These are phyloP conservation scores for Urosaurus nigricauda DNA, from an alignment of 2,797 vertebrate species.

Conservation along the genomic window DNA sequence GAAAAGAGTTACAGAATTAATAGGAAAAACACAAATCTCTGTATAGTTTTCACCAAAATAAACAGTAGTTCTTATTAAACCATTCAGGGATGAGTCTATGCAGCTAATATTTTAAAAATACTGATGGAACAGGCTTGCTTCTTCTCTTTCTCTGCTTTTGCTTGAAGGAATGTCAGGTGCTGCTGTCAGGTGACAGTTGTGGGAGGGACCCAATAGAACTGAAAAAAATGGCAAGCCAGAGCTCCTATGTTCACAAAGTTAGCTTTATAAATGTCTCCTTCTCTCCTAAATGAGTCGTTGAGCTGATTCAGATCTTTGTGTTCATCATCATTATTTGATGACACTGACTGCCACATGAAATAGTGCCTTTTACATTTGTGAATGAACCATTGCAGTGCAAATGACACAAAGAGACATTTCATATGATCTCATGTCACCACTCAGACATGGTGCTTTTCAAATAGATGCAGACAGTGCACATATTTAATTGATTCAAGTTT, in stretches of 20 bases:
- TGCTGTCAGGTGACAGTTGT: not conserved
- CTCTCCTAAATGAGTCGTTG: not conserved
- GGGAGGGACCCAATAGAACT: not conserved
- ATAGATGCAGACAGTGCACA: not conserved
- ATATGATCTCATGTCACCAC: not conserved
- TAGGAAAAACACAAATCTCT: not conserved
- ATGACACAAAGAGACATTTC: not conserved
- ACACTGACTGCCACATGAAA: not conserved
- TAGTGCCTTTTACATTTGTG: not conserved
- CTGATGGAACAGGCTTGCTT: not conserved
- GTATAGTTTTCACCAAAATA: no score
- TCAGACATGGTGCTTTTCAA: not conserved
- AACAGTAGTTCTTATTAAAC: not conserved
- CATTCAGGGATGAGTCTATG: no score
- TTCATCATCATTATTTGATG: not conserved
- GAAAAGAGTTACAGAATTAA: not conserved
- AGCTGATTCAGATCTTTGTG: not conserved
- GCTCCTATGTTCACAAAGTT: not conserved
- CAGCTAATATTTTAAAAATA: no score
- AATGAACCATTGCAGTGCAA: not conserved
- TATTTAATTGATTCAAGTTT: not conserved
- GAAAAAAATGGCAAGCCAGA: not conserved
- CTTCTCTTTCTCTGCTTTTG: not conserved
- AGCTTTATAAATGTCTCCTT: not conserved
- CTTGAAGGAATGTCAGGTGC: not conserved